Base-by-base conservation (phyloP, 2,113 vertebrate species). In the Bettongia penicillata region DNA sequence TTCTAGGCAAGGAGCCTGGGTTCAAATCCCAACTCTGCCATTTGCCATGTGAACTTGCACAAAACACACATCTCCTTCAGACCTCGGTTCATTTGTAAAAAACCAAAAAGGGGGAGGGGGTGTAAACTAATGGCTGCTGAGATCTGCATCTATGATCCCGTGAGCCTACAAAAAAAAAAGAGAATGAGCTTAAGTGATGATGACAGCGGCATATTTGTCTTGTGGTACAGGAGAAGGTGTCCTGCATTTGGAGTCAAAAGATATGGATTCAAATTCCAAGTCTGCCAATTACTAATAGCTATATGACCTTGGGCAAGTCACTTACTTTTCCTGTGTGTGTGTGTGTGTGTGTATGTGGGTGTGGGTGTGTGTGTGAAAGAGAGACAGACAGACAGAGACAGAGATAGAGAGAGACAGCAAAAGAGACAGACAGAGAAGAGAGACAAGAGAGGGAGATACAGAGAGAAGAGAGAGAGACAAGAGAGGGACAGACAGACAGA, bases 321-420 rank as follows among this genome's bases (percentile, higher is more conserved):
- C 8, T n/a, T 77, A 19, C n/a, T 22, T 77, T 57, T 23, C 28
- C 23, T 57, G 25, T 57, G 7, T 55, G 7, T 26, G 24, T 55
- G 53, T 55, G 24, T 57, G 26, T 11, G 31, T 55, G 53, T 53
- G 53, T 53, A 3, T 53, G 53, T 53, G 53, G 23, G 22, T 53
- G 53, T 53, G 53, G 23, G 53, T 53, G 53, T 57, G 53, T 57
- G 55, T 31, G 24, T 3, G 31, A 37, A 31, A 22, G 37, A 77
- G 68, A 77, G 12, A 52, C 11, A 24, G 9, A 55, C 1, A 55
- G 53, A 55, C 24, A 51, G 25, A 19, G 1, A n/a, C 4, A n/a
- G 1, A 7, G 0, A 7, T 1, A 28, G 3, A 3, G 0, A 25
- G 19, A 7, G 19, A 12, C 0, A 43, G 53, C n/a, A n/a, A n/a